phyloP scores from a whole-genome alignment of 2,888 invertebrate species.

The Liopterus haemorrhoidalis region DNA sequence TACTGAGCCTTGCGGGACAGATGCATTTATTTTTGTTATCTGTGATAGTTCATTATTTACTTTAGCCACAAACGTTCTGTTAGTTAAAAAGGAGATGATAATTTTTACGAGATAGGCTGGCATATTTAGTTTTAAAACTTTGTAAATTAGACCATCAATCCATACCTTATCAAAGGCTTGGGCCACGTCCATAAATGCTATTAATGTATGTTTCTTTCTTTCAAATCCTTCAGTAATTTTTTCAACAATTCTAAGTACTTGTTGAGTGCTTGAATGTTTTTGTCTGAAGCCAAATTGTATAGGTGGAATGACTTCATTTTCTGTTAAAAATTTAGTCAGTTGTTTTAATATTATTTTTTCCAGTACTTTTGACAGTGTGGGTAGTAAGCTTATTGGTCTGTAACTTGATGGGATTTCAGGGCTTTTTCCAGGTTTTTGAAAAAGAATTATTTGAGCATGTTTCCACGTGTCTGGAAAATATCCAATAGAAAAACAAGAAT shows the following conservation, averaged over 20 bases:
- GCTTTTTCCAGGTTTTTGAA: neutral
- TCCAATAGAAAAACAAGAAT: conserved; percentile 51
- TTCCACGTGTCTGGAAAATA: conserved; percentile 22
- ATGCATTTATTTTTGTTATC: neutral
- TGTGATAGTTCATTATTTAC: conserved; percentile 17
- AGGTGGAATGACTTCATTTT: neutral
- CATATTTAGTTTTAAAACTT: neutral
- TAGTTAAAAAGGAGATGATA: conserved; percentile 28
- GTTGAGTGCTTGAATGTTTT: conserved; percentile 1
- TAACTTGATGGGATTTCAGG: neutral
- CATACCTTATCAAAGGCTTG: conserved; percentile 18
- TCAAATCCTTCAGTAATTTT: conserved; percentile 2
- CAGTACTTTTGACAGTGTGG: conserved; percentile 3
- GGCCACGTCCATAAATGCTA: neutral
- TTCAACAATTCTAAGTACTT: neutral
- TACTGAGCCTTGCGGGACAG: conserved; percentile 2
- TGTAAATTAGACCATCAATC: conserved; percentile 10
- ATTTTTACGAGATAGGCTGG: conserved; percentile 23
- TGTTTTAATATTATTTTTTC: conserved; percentile 1
- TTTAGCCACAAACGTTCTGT: conserved; percentile 29
- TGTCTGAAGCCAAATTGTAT: neutral
- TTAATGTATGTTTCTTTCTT: neutral
- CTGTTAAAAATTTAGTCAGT: neutral
- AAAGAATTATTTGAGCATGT: neutral
- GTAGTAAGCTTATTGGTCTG: conserved; percentile 12